Base-by-base conservation (phyloP, 1,140 invertebrate species). In the Drusus annulatus region DNA sequence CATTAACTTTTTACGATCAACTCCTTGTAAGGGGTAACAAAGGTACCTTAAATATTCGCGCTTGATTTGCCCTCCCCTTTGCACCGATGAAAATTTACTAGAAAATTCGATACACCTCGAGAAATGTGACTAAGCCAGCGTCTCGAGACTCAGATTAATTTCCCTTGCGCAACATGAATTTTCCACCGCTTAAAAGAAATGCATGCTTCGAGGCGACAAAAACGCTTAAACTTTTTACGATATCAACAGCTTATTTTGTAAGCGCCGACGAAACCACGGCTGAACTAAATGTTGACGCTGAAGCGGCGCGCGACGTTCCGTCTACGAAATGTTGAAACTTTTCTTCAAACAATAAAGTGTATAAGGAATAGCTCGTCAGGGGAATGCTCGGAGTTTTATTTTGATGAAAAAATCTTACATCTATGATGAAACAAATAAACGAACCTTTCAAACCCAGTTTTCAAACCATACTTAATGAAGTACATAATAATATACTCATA, bases 151-250 rank as follows among this genome's bases (percentile, higher is more conserved):
- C 79, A 83, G 80, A 83, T 83, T 83, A 83, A 83, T 83, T 83
- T 83, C 81, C 81, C 81, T 21, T 31, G 81, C 79, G 81, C 60
- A 80, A 78, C 81, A 83, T 83, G 81, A 83, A 80, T 83, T 80
- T 78, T 71, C 80, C 75, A 80, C 78, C 79, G 76, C 81, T 80
- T 80, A 78, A 74, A 83, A 78, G 78, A 80, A 80, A 78, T 80
- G 81, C 78, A 80, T 31, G 17, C 58, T 60, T n/a, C 16, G 21
- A 36, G 25, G 23, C 31, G 63, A 62, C 63, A 74, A 71, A 73
- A 79, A 52, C 74, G 56, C 76, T 77, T 71, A 79, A 63, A 71
- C 25, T 76, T 80, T 82, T 80, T 82, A 81, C 71, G 76, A 79
- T 69, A 76, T 78, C 80, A 81, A 81, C 80, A 81, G 75, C 80